Evolutionary conservation across 92 coral and sea anemone genomes (phyloP).

Genomic region (Siderastrea siderea): DNA sequence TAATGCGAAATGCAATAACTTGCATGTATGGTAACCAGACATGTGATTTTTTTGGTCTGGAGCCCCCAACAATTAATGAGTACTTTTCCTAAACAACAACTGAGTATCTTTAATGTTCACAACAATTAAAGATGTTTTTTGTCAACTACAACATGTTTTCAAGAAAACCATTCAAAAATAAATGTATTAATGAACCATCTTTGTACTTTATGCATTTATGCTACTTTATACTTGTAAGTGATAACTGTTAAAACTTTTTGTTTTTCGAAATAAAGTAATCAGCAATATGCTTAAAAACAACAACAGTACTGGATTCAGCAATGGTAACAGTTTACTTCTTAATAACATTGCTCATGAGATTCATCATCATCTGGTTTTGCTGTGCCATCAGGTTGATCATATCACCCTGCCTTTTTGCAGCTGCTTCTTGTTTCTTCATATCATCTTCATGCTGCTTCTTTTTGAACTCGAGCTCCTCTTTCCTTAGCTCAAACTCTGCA

Average conservation of each 20-base stretch:
- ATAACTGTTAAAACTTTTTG: too few relatives aligned
- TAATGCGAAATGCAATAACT: constrained; percentile 42
- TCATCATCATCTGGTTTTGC: constrained; percentile 49
- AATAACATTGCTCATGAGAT: constrained; percentile 8
- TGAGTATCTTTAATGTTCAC: too few relatives aligned
- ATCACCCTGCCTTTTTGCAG: constrained; percentile 44
- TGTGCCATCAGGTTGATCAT: background rate
- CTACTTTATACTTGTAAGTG: too few relatives aligned
- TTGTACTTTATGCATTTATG: too few relatives aligned
- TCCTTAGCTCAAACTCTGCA: too few relatives aligned
- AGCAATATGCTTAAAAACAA: background rate
- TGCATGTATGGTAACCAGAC: background rate
- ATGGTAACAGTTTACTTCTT: background rate
- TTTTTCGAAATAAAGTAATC: background rate
- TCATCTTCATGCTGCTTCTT: constrained; percentile 23
- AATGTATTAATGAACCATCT: too few relatives aligned
- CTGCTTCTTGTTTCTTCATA: constrained; percentile 55
- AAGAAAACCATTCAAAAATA: too few relatives aligned
- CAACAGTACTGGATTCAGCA: background rate
- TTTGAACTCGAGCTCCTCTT: constrained; percentile 28
- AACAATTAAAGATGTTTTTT: too few relatives aligned
- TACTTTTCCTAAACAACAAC: constrained; percentile 10
- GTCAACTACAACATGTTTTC: too few relatives aligned
- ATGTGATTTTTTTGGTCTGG: background rate
- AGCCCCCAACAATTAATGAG: constrained; percentile 35